Evolutionary conservation across 2,113 vertebrate species (phyloP).

Genomic region (Oreamnos americanus): DNA sequence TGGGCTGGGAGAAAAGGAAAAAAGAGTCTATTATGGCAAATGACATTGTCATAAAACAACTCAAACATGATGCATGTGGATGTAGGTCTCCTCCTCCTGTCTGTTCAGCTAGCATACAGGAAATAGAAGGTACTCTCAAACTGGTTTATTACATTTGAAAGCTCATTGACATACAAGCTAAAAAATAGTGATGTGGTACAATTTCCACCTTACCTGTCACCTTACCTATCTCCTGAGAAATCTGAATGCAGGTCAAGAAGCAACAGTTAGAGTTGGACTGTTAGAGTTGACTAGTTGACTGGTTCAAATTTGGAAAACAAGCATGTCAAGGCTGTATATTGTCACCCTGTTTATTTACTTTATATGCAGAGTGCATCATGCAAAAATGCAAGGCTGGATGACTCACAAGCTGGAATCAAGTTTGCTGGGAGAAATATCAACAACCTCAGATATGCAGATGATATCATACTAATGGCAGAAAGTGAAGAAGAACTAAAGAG

Average conservation of each 20-base stretch:
- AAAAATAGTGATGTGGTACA: conserved; percentile 40
- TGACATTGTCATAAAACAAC: background rate
- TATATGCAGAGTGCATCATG: background rate
- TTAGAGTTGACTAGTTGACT: background rate
- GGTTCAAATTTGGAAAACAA: background rate
- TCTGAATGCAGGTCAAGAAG: background rate
- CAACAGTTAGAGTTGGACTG: background rate
- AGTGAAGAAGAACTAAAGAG: background rate
- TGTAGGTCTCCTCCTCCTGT: background rate
- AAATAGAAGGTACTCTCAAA: background rate
- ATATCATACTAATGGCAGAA: background rate
- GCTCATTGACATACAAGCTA: background rate
- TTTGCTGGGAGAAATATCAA: background rate
- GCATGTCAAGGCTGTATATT: background rate
- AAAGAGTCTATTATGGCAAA: background rate
- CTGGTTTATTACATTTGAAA: background rate
- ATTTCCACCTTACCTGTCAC: conserved; percentile 6
- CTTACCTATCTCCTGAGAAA: background rate
- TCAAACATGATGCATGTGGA: background rate
- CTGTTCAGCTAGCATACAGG: background rate
- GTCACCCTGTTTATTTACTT: background rate
- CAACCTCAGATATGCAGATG: background rate
- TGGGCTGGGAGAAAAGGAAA: background rate
- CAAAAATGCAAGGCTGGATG: background rate
- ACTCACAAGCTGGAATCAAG: background rate